Evolutionary conservation across 2,888 invertebrate species (phyloP), one percentile per base, ranked within the genome.

Genomic region (Bombylius major): DNA sequence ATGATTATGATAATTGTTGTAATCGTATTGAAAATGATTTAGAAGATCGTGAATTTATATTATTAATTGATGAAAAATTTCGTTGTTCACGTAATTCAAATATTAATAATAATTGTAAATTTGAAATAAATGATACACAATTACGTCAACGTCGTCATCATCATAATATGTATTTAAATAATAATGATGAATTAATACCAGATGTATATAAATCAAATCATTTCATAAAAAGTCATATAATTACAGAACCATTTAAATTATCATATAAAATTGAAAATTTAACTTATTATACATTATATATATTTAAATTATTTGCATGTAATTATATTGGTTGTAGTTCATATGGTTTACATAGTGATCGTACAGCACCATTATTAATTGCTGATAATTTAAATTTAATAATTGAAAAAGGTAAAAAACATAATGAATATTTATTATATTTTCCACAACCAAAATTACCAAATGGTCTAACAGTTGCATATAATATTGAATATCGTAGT

Each of bases 381-480:
- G 78, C 77, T 1, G 80, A 80, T 62, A 64, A 72, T 47, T 66
- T 78, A 5, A 68, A 68, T 14, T 66, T 69, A 1, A 61, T 66
- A n/a, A n/a, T 44, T 50, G 3, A 33, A 33, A 12, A 14, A 42
- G 9, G 31, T 36, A 2, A 56, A 65, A 12, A 7, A 5, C n/a
- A 62, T 8, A 57, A 63, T 8, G 66, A 67, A 7, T 56, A 61
- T 14, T 33, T 49, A 31, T 56, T 80, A 2, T 62, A 61, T 5
- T 87, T 87, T 86, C 68, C 71, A 1, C 75, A 79, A 59, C 86
- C 87, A 1, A 62, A 64, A n/a, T 60, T 75, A 33, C 83, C 86
- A 0, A 89, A 88, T 66, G 82, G 83, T 0, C 65, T 81, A 5
- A 78, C 85, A 7, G 72, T 86, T 8, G 77, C 80, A 0, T 88